Conservation (phyloP, 2,888 invertebrate species). For the Masnerella sp. region DNA sequence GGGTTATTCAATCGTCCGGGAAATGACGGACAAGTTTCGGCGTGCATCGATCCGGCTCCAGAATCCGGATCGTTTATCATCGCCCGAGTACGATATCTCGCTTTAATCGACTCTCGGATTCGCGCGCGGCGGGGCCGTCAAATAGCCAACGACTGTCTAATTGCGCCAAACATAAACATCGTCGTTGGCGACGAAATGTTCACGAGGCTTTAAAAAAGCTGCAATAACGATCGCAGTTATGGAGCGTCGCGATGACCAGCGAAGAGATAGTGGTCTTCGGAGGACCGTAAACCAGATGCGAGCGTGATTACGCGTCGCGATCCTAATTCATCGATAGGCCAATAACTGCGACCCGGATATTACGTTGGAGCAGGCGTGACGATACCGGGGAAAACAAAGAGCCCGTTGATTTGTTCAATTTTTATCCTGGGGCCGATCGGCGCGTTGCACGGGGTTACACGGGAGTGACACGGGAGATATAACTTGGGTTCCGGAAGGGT, state of each 20-base stretch:
- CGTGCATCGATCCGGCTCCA: background rate
- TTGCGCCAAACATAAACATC: background rate
- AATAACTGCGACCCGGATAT: slow-evolving; percentile 1
- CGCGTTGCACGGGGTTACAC: slow-evolving; percentile 7
- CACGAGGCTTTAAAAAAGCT: too few species aligned
- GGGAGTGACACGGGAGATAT: background rate
- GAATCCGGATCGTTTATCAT: slow-evolving; percentile 11
- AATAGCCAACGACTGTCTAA: too few species aligned
- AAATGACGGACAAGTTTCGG: background rate
- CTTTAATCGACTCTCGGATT: background rate
- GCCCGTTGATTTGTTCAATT: slow-evolving; percentile 18
- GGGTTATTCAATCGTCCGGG: background rate
- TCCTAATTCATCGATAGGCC: slow-evolving; percentile 1
- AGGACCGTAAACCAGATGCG: slow-evolving; percentile 12
- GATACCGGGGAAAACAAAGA: slow-evolving; percentile 4
- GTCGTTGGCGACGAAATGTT: too few species aligned
- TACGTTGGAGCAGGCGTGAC: background rate
- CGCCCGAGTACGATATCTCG: background rate
- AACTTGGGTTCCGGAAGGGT: too few species aligned
- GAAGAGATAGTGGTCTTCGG: background rate
- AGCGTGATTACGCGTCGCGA: slow-evolving; percentile 15
- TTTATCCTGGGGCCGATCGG: background rate
- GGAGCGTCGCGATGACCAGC: background rate
- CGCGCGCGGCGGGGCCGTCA: too few species aligned
- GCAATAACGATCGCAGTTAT: background rate